These are phyloP conservation scores for Eurois occulta DNA, from an alignment of 2,888 invertebrate genomes.

Conservation along the genomic window DNA sequence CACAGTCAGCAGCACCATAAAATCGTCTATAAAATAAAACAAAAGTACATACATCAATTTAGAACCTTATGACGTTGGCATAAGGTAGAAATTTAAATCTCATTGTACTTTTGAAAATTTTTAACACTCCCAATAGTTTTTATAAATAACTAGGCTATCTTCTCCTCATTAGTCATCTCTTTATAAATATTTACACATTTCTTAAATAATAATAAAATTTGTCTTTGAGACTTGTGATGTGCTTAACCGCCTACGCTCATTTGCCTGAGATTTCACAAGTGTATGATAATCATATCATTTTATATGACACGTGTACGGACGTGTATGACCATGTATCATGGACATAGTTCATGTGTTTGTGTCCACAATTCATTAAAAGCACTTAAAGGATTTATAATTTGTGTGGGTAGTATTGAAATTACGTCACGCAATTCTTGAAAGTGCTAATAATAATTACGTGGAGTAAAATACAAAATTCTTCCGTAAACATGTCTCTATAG, in stretches of 20 bases:
- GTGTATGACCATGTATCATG: neutral
- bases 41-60: slow-evolving; percentile 57
- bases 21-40: slow-evolving; percentile 38
- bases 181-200: slow-evolving; percentile 54
- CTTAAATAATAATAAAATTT: slow-evolving; percentile 13
- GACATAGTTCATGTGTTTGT: neutral
- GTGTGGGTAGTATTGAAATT: slow-evolving; percentile 17
- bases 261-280: slow-evolving; percentile 20
- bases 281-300: slow-evolving; percentile 7
- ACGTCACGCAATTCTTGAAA: slow-evolving; percentile 17
- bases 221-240: slow-evolving; percentile 29
- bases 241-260: neutral
- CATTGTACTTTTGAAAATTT: slow-evolving; percentile 62
- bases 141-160: slow-evolving; percentile 38
- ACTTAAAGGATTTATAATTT: slow-evolving; percentile 22
- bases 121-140: slow-evolving; percentile 21
- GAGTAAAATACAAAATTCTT: neutral
- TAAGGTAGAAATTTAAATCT: slow-evolving; percentile 62
- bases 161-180: slow-evolving; percentile 20
- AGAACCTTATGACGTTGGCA: slow-evolving; percentile 46
- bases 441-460: slow-evolving; percentile 11
- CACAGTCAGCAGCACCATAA: slow-evolving; percentile 40
- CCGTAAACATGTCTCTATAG: neutral
- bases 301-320: neutral
- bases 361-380: slow-evolving; percentile 7